Base-by-base conservation (phyloP, 2,797 vertebrate species). In the Paguma larvata region DNA sequence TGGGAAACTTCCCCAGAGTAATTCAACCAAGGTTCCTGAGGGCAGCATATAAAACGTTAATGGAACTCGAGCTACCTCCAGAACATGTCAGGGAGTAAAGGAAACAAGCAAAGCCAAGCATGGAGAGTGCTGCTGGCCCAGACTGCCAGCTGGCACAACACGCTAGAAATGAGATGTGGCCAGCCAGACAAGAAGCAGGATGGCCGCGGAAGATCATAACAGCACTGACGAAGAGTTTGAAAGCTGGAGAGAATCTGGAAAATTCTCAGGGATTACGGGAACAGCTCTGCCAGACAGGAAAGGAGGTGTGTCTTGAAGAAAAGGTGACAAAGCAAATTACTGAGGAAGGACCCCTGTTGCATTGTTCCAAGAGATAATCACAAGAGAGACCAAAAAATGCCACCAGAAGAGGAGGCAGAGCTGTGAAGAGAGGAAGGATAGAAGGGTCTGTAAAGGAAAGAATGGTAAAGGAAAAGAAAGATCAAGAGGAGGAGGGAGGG, bases 1-100 rank as follows among this genome's bases (percentile, higher is more conserved):
- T n/a, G 34, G 82, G 95, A 98, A 98, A 96, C 80, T 77, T 85
- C 95, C 98, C 80, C 93, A 98, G 98, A 97, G 93, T 78, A 98
- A 97, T 87, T 23, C 82, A 98, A 85, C 96, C 94, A 97, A 98
- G 95, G 97, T 98, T 98, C 98, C 97, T 14, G 1, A 89, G 97
- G 98, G 94, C 97, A 97, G 94, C 91, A 87, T 91, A 98, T 98
- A 96, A 98, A 99, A 98, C 97, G 98, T 97, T 98, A 98, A 98
- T 97, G 78, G 96, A 98, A 98, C 92, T 93, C 10, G 5, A 98
- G 91, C 94, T 90, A 97, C 98, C 96, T 97, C 80, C 94, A 85
- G 21, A 98, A 95, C 77, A 63, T 93, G 84, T 98, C 95, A 97
- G 95, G 72, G 91, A 77, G 97, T 94, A 70, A 7, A 97, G 89